Evolutionary conservation across 2,888 invertebrate genomes (phyloP).

Genomic region (Eupithecia subumbrata): DNA sequence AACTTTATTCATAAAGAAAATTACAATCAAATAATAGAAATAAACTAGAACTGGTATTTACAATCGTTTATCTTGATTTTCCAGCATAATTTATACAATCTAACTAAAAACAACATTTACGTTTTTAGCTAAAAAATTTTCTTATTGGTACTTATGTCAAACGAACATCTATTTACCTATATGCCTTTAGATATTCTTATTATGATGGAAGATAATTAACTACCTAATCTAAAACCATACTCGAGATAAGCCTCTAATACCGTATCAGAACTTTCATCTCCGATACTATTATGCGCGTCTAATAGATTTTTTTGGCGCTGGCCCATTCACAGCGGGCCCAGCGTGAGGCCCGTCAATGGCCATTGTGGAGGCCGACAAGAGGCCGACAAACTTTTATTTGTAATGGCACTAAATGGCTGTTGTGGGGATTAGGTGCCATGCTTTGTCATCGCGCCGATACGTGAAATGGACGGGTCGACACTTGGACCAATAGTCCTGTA

Average conservation of each 20-base stretch:
- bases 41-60: too few species aligned
- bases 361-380: constrained; percentile 63
- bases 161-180: too few species aligned
- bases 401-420: constrained; percentile 81
- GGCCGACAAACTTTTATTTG: constrained; percentile 78
- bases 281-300: constrained; percentile 76
- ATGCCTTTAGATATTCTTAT: too few species aligned
- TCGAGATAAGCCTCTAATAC: constrained; percentile 44
- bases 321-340: constrained; percentile 78
- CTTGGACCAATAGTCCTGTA: constrained; percentile 13
- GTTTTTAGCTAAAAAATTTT: too few species aligned
- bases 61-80: too few species aligned
- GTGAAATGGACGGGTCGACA: constrained; percentile 59
- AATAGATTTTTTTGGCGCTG: constrained; percentile 80
- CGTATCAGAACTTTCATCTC: constrained; percentile 66
- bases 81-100: too few species aligned
- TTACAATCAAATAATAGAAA: too few species aligned
- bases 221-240: constrained; percentile 23
- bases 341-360: constrained; percentile 80
- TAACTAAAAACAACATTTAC: too few species aligned
- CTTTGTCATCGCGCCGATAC: constrained; percentile 67
- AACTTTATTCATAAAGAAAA: too few species aligned
- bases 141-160: too few species aligned
- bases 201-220: not conserved
- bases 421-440: constrained; percentile 78